Evolutionary conservation across 2,113 vertebrate genomes (phyloP).

Genomic region (Misgurnus anguillicaudatus): DNA sequence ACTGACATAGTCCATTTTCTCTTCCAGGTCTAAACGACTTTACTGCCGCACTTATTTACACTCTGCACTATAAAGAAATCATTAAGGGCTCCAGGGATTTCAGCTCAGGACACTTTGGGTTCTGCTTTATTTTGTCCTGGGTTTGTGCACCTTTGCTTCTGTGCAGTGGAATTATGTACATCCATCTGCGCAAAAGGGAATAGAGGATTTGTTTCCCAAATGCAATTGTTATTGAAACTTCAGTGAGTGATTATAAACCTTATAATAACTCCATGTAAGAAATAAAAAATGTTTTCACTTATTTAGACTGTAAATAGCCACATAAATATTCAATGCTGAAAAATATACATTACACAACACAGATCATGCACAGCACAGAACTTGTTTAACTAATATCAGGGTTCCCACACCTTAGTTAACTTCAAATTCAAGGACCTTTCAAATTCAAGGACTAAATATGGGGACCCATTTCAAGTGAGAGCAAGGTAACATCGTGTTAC

Average conservation of each 20-base stretch:
- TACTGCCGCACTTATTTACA: constrained; percentile 82
- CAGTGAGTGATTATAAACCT: constrained; percentile 15
- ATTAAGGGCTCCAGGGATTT: constrained; percentile 58
- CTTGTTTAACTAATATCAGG: not conserved
- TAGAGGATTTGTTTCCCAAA: constrained; percentile 30
- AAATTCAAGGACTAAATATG: too few relatives aligned
- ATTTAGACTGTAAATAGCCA: constrained; percentile 7
- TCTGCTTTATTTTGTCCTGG: constrained; percentile 86
- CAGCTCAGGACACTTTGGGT: constrained; percentile 78
- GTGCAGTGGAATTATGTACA: constrained; percentile 82
- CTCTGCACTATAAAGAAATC: constrained; percentile 78
- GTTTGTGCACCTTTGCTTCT: constrained; percentile 83
- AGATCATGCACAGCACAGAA: not conserved
- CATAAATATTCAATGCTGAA: not conserved
- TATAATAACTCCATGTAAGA: not conserved
- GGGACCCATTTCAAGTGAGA: too few relatives aligned
- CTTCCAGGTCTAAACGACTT: constrained; percentile 76
- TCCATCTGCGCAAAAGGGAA: constrained; percentile 85
- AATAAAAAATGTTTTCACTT: not conserved
- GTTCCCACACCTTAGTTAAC: too few relatives aligned
- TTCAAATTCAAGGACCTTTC: too few relatives aligned
- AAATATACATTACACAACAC: not conserved
- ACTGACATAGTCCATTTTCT: not conserved
- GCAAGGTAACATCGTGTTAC: too few relatives aligned
- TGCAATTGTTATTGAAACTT: not conserved